Evolutionary conservation across 2,113 vertebrate genomes (phyloP).

Genomic region (Larimichthys crocea): DNA sequence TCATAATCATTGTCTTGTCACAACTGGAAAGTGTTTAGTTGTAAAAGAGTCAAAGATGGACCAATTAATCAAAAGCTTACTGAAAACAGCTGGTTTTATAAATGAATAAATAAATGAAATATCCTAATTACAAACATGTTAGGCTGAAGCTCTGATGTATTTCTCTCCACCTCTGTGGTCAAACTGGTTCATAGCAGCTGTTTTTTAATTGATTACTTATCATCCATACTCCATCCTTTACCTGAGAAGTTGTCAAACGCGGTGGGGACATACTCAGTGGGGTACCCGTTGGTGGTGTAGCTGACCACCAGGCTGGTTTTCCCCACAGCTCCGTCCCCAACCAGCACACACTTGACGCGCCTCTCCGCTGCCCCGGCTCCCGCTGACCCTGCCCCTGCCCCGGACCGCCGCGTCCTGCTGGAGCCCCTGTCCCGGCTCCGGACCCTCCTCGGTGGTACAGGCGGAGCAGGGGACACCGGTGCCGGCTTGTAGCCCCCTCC

Average conservation of each 20-base stretch:
- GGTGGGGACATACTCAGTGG: slow-evolving; percentile 94
- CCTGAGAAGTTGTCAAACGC: slow-evolving; percentile 98
- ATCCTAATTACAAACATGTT: neutral
- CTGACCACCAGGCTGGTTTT: slow-evolving; percentile 96
- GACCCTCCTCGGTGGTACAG: slow-evolving; percentile 88
- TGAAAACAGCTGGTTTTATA: neutral
- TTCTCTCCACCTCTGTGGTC: neutral
- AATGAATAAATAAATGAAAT: neutral
- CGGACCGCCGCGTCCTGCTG: slow-evolving; percentile 63
- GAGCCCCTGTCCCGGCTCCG: slow-evolving; percentile 78
- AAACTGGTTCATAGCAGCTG: neutral
- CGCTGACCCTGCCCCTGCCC: slow-evolving; percentile 27
- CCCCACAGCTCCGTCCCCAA: slow-evolving; percentile 94
- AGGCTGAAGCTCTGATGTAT: neutral
- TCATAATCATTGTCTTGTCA: neutral
- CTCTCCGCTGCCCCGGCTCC: slow-evolving; percentile 80
- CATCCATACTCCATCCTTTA: slow-evolving; percentile 62
- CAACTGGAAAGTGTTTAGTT: neutral
- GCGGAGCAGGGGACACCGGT: slow-evolving; percentile 79
- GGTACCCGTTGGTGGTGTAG: slow-evolving; percentile 96
- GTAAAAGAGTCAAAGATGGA: neutral
- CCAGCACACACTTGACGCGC: slow-evolving; percentile 92
- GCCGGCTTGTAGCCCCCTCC: slow-evolving; percentile 75
- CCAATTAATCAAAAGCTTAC: neutral
- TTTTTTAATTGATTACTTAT: too few species aligned